phyloP scores from a whole-genome alignment of 2,797 vertebrate species.

The Cynodonichthys magdalenae region DNA sequence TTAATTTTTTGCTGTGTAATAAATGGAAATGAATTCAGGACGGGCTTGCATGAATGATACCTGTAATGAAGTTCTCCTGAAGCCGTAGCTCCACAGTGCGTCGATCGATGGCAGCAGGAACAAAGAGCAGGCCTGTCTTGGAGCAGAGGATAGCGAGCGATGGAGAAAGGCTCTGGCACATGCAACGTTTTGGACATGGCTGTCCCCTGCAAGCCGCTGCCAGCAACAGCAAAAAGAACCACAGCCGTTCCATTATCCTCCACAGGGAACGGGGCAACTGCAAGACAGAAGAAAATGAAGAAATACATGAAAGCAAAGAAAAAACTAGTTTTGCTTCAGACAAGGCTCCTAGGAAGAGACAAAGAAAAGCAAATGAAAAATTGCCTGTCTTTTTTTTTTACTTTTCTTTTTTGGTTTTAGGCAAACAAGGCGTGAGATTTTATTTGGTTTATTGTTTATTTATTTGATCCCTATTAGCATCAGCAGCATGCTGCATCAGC shows the following conservation, averaged over 20 bases:
- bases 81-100: constrained; percentile 88
- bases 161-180: constrained; percentile 90
- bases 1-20: not conserved
- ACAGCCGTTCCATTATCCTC: constrained; percentile 85
- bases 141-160: constrained; percentile 91
- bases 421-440: not conserved
- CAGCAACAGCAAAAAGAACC: constrained; percentile 85
- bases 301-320: constrained; percentile 24
- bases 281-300: constrained; percentile 40
- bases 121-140: constrained; percentile 89
- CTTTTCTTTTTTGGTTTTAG: not conserved
- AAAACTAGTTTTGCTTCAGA: constrained; percentile 5
- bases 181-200: constrained; percentile 89
- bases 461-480: no score
- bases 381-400: not conserved
- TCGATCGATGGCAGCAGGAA: constrained; percentile 88
- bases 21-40: constrained; percentile 3
- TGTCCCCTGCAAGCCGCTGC: constrained; percentile 83
- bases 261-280: constrained; percentile 73
- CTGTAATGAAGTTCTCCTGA: constrained; percentile 90
- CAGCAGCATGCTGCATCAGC: no score
- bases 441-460: not conserved
- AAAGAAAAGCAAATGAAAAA: constrained; percentile 8
- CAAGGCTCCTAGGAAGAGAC: not conserved
- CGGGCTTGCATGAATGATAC: constrained; percentile 30